Percentiles rank a stretch among this genome's conserved stretches.
These are phyloP conservation scores for Aricia artaxerxes DNA, from an alignment of 2,888 invertebrate genomes.

Conservation along the genomic window DNA sequence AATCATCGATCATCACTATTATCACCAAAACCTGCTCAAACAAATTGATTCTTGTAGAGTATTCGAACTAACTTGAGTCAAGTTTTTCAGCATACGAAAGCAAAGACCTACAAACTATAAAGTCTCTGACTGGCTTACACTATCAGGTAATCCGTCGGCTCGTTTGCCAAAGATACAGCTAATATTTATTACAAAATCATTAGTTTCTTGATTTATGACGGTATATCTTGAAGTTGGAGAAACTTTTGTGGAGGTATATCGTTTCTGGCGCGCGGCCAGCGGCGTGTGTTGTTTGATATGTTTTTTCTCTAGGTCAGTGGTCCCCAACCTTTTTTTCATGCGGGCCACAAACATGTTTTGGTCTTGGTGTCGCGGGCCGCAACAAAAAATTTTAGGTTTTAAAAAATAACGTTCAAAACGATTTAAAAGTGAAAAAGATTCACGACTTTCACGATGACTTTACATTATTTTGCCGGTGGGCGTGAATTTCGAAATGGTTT, in stretches of 20 bases:
- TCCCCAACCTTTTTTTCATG: too few relatives aligned
- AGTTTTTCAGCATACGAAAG: background rate
- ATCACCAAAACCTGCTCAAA: too few relatives aligned
- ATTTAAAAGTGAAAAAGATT: too few relatives aligned
- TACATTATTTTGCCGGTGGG: too few relatives aligned
- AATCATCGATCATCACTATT: background rate
- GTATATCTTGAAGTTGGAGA: background rate
- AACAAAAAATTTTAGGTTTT: too few relatives aligned
- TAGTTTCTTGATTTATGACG: slow-evolving; percentile 10
- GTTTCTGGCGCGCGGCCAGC: background rate
- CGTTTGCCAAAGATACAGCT: background rate
- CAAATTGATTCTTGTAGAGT: too few relatives aligned
- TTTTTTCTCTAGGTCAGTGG: background rate
- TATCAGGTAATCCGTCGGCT: background rate
- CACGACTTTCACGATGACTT: too few relatives aligned
- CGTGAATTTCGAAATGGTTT: too few relatives aligned
- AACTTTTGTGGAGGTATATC: slow-evolving; percentile 2
- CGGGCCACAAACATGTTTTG: too few relatives aligned
- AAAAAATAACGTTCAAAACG: too few relatives aligned
- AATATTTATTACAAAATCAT: slow-evolving; percentile 5
- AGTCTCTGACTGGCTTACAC: background rate
- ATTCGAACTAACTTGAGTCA: background rate
- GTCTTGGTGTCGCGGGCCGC: too few relatives aligned
- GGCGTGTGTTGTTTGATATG: background rate
- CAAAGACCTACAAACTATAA: background rate